Evolutionary conservation across 1,140 invertebrate genomes (phyloP).

Genomic region (Oncopeltus fasciatus): DNA sequence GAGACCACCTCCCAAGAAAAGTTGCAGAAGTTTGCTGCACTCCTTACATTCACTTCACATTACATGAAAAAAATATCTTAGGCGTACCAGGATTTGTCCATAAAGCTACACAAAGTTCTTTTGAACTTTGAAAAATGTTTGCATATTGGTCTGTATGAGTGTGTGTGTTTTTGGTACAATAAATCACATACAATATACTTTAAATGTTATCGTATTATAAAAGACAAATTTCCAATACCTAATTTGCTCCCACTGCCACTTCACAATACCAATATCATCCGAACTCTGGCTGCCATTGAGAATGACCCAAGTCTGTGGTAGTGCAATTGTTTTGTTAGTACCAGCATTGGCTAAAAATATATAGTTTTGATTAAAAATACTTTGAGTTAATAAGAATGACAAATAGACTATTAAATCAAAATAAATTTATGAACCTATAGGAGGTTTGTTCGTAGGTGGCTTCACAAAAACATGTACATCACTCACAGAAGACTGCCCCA

Average conservation of each 20-base stretch:
- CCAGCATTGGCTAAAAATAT: constrained; percentile 41
- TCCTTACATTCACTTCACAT: too few relatives aligned
- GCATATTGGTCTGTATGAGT: too few relatives aligned
- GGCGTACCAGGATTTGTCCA: too few relatives aligned
- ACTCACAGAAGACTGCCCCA: constrained; percentile 69
- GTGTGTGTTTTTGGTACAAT: too few relatives aligned
- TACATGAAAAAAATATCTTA: too few relatives aligned
- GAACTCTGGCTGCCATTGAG: constrained; percentile 69
- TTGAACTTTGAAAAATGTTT: too few relatives aligned
- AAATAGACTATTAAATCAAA: background rate
- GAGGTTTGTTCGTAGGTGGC: constrained; percentile 69
- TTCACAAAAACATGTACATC: constrained; percentile 89
- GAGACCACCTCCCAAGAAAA: too few relatives aligned
- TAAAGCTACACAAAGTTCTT: too few relatives aligned
- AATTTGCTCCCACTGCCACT: constrained; percentile 69
- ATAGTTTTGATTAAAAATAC: background rate
- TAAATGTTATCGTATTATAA: too few relatives aligned
- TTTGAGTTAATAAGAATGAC: background rate
- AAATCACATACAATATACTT: too few relatives aligned
- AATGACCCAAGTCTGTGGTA: constrained; percentile 61
- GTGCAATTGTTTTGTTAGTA: constrained; percentile 45
- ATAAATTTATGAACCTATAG: constrained; percentile 39
- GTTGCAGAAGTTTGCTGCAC: too few relatives aligned
- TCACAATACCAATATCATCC: constrained; percentile 69
- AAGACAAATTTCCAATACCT: too few relatives aligned